Percentiles rank a stretch among this genome's conserved stretches.
phyloP scores from a whole-genome alignment of 1,140 invertebrate species.

The Drosophila sproati region DNA sequence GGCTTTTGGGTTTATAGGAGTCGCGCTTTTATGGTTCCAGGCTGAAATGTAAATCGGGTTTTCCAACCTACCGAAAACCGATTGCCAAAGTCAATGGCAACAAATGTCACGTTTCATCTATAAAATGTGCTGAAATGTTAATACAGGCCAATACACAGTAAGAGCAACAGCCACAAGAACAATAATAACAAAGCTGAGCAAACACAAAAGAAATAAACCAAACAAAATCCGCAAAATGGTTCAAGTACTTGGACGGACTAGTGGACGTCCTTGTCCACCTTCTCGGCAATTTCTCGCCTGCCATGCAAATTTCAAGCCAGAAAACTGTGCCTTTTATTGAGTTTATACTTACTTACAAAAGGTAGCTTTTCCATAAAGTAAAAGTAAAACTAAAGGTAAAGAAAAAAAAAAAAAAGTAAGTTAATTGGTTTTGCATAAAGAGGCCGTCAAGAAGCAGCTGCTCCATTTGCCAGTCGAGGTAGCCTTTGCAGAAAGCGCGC shows the following conservation, averaged over 20 bases:
- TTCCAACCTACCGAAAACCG: neutral
- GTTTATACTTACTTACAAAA: conserved; percentile 29
- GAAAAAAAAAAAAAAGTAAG: conserved; percentile 54
- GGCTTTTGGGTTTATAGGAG: conserved; percentile 1
- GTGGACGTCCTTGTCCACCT: conserved; percentile 20
- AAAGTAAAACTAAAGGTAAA: neutral
- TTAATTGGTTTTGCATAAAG: conserved; percentile 77
- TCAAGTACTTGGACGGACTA: conserved; percentile 15
- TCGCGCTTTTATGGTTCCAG: conserved; percentile 14
- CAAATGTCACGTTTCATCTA: conserved; percentile 70
- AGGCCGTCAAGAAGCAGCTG: conserved; percentile 50
- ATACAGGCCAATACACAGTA: conserved; percentile 43
- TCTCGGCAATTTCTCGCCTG: conserved; percentile 8
- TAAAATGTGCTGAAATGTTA: conserved; percentile 77
- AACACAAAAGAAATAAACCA: conserved; percentile 33
- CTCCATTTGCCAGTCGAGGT: conserved; percentile 21
- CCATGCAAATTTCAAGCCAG: conserved; percentile 54
- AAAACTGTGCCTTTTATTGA: conserved; percentile 48
- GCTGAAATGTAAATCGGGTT: neutral
- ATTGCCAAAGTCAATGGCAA: conserved; percentile 29
- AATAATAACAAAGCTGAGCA: neutral
- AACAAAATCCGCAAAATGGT: conserved; percentile 32
- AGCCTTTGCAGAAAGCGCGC: neutral
- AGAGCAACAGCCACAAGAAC: conserved; percentile 14
- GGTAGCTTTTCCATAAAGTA: conserved; percentile 26